Evolutionary conservation across 2,113 vertebrate species (phyloP).

Genomic region (Scomber scombrus): DNA sequence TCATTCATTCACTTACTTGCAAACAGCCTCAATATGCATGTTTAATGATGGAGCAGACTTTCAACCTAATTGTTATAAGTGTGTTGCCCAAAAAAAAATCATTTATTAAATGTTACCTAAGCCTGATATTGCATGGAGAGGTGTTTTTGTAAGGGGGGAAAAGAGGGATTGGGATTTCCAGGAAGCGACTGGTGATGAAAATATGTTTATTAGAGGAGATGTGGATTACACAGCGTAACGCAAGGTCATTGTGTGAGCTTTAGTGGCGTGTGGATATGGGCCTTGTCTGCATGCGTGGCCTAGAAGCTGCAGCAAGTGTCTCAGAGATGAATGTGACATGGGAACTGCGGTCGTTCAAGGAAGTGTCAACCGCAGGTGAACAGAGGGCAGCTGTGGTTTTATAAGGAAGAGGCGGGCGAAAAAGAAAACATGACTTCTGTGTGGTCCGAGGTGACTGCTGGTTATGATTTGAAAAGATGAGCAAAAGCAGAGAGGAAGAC

Average conservation of each 20-base stretch:
- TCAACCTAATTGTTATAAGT: conserved; percentile 31
- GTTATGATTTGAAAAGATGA: neutral
- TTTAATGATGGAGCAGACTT: conserved; percentile 18
- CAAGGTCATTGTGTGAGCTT: neutral
- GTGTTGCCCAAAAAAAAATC: conserved; percentile 27
- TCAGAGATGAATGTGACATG: neutral
- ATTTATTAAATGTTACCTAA: conserved; percentile 48
- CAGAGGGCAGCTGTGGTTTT: neutral
- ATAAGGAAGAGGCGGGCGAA: neutral
- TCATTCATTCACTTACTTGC: conserved; percentile 8
- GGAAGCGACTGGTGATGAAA: conserved; percentile 44
- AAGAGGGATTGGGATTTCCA: conserved; percentile 26
- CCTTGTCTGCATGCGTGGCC: neutral
- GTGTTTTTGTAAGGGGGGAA: neutral
- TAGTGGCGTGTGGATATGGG: neutral
- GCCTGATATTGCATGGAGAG: neutral
- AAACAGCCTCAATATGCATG: conserved; percentile 8
- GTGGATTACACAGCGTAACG: conserved; percentile 18
- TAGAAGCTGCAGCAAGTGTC: neutral
- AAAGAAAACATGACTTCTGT: no score
- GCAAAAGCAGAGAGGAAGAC: neutral
- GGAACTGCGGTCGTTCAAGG: neutral
- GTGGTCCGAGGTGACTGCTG: no score
- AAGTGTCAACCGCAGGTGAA: neutral
- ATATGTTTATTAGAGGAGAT: conserved; percentile 38